phyloP scores from a whole-genome alignment of 2,113 vertebrate genomes.

The Cinclus mexicanus region DNA sequence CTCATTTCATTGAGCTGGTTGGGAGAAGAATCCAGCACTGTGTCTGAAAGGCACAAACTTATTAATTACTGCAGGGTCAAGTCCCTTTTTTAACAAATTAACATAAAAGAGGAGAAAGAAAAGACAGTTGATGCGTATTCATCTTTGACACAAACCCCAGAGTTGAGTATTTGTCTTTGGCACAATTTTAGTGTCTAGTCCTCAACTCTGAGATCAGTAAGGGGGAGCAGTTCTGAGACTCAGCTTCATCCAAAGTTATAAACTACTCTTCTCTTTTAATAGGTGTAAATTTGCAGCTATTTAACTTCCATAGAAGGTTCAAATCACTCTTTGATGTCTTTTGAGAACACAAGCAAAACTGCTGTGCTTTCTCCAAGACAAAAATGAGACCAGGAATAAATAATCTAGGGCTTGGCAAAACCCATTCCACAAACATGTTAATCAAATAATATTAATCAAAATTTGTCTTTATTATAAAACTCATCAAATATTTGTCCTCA shows the following conservation, averaged over 20 bases:
- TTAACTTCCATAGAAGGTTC: background rate
- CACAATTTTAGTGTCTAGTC: background rate
- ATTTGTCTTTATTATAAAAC: background rate
- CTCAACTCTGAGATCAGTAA: background rate
- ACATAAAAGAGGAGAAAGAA: background rate
- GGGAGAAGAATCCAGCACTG: conserved; percentile 72
- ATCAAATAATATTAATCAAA: background rate
- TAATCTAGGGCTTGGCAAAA: background rate
- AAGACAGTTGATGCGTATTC: background rate
- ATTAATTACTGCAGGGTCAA: background rate
- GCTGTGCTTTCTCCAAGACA: background rate
- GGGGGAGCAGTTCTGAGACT: background rate
- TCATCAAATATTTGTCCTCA: background rate
- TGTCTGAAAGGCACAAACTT: conserved; percentile 68
- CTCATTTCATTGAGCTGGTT: conserved; percentile 64
- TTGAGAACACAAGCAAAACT: background rate
- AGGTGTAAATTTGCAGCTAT: background rate
- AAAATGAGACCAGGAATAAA: background rate
- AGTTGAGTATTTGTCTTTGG: background rate
- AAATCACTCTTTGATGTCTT: background rate
- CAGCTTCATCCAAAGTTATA: background rate
- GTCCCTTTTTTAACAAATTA: background rate
- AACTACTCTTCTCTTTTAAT: background rate
- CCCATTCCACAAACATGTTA: background rate
- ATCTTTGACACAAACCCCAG: background rate